Base-by-base conservation (phyloP, 2,888 invertebrate genomes). In the Metellina segmentata region DNA sequence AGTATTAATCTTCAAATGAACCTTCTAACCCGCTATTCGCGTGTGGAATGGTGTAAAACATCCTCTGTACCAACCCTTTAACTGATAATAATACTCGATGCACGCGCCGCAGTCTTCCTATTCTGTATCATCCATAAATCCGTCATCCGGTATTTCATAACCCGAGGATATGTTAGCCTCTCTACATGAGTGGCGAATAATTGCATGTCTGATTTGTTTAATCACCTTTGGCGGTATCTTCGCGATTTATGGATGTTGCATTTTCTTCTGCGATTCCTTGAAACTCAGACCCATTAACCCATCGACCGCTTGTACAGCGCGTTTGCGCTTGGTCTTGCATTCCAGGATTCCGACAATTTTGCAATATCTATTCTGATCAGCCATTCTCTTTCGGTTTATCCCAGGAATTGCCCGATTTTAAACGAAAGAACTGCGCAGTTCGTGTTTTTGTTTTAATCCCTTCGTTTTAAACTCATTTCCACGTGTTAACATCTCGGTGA, bases 151-250 rank as follows among this genome's bases (percentile, higher is more conserved):
- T 79, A 52, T 61, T 79, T 61, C 34, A 61, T 79, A 61, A 79
- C 61, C 61, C 20, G 61, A 69, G 61, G 61, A 79, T 34, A 79
- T 53, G 20, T 61, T 69, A 9, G 13, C 61, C 16, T 61, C 61
- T 78, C 51, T 2, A 20, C 61, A 79, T 79, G 53, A 51, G 34
- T 53, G 79, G 61, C 34, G 49, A 34, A 34, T 53, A 13, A 61
- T 61, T 16, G 20, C 34, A 52, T 49, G 77, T 79, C 78, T 79
- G 78, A 79, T 79, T 52, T 79, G 61, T 79, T 79, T 79, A 79
- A 79, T 79, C 79, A 79, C 79, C 79, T 79, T 79, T 19, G 13
- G 20, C 61, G 20, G 51, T 61, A 34, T 34, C 34, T 34, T 34
- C 34, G 34, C 34, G 34, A 34, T 1, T 34, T 34, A 34, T 34